Base-by-base conservation (phyloP, 30 jellyfish, hydroid and myxozoan species). In the Cassiopea andromeda region DNA sequence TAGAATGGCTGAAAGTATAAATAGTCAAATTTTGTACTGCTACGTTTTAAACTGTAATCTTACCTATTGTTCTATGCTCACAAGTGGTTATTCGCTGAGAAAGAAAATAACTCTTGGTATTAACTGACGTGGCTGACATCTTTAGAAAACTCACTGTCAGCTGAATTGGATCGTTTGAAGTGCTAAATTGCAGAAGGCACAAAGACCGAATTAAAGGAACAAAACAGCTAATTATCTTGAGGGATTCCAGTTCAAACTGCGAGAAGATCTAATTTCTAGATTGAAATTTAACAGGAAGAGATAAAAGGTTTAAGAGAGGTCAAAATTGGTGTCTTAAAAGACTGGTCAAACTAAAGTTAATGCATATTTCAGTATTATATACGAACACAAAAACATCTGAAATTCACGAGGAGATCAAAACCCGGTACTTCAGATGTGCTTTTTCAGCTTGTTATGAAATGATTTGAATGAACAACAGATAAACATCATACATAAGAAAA, bases 331-430 rank as follows among this genome's bases (percentile, higher is more conserved):
- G 27, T 18, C 68, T 6, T 14, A 58, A 58, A 58, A 58, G 14
- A 79, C 59, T 79, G 81, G 38, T 27, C 38, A 27, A 27, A 27
- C 38, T 27, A 27, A 27, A 27, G 38, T 27, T 27, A 27, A 27
- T 27, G 38, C 38, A 27, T 27, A 27, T 27, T 27, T 27, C 38
- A 27, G 38, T 27, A 27, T 27, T 27, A 27, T 27, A 27, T 27
- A 54, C 7, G 64, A 3, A 54, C 64, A 54, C 38, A 54, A 3
- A 54, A 54, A 10, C 64, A 70, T 27, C 60, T 49, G 76, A 84
- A 60, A 69, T 84, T 85, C 92, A 75, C 19, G 85, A 84, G 92
- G 16, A 48, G 78, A 84, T 71, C 48, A 72, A 57, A 71, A 64
- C 17, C 83, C 90, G 69, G 90, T 61, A 8, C 49, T 64, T 69